Base-by-base conservation (phyloP, 2,888 invertebrate genomes). In the Creontiades dilutus region DNA sequence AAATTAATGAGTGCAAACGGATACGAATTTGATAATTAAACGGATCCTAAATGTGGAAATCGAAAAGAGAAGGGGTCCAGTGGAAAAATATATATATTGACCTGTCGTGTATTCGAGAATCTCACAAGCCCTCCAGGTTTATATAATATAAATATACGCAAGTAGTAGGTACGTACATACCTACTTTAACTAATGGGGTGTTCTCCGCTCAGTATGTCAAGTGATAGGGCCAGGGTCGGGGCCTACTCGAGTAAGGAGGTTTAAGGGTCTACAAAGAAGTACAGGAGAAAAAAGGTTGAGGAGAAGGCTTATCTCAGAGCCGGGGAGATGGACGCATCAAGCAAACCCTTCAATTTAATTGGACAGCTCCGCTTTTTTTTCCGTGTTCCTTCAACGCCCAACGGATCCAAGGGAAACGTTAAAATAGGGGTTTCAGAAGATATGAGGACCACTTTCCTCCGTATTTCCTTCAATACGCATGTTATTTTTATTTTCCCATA, bases 331-430 rank as follows among this genome's bases (percentile, higher is more conserved):
- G 78, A 80, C 78, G 78, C 46, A 80, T 80, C 78, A 80, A 80
- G 78, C 4, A 46, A 80, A 80, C 78, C 78, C 78, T 80, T 80
- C 78, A 80, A 80, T 80, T 80, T 80, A 80, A 80, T 80, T 80
- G 78, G 78, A 46, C 78, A 80, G 37, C 78, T 80, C 19, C 76
- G 37, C 76, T 76, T 37, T 23, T 19, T n/a, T 68, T 68, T 68
- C 78, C 37, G 16, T 2, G n/a, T 80, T 4, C 78, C 46, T 80
- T 46, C 47, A n/a, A 47, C 46, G 78, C 46, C 78, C 78, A 19
- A 80, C 46, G 28, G 78, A 80, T n/a, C 37, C 78, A 47, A 80
- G 47, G 14, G 14, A 80, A 80, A 80, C 37, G 78, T 16, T 19
- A 16, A 46, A 46, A 0, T 37, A 37, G 16, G 37, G 37, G 5